Evolutionary conservation across 2,113 vertebrate species (phyloP), one percentile per base, ranked within the genome.

Genomic region (Mellivora capensis): DNA sequence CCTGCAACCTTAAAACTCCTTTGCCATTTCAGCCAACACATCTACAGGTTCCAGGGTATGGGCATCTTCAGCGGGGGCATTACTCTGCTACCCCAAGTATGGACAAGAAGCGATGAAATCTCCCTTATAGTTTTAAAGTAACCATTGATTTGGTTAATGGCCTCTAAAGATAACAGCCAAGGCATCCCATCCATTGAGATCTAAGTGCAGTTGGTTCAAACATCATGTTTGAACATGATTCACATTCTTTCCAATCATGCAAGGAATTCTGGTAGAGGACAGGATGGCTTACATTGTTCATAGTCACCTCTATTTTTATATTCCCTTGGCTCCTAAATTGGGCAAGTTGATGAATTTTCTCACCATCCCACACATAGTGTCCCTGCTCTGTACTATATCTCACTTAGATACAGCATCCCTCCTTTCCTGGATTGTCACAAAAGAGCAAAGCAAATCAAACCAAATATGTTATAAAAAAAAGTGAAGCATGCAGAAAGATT

Each of bases 271-370:
- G 27, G 21, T 89, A 10, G 18, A 49, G 21, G 17, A 92, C 12
- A 69, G 2, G 17, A 25, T 67, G 2, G 39, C 14, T 79, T 81
- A 57, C 25, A 39, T 76, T 90, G 54, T 77, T 81, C 86, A 5
- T 31, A 59, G 54, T 82, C 67, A 74, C 34, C 81, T 96, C 80
- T 90, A n/a, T 90, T 95, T 96, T 94, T 97, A 54, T 3, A 79
- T 25, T 89, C 49, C 25, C 42, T 44, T 47, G 25, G 91, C 89
- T 96, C 42, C 93, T 95, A 71, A 91, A 93, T 87, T 44, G 49
- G 71, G 81, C 77, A 94, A 67, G 34, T 93, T 90, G 54, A 64
- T 97, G 84, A 54, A 69, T 93, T 84, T 96, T 92, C 84, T 92
- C 94, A 96, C 69, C 90, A 95, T 87, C 92, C 83, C 42, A 89